Conservation (phyloP, 2,888 invertebrate species). For the Cephonodes hylas region DNA sequence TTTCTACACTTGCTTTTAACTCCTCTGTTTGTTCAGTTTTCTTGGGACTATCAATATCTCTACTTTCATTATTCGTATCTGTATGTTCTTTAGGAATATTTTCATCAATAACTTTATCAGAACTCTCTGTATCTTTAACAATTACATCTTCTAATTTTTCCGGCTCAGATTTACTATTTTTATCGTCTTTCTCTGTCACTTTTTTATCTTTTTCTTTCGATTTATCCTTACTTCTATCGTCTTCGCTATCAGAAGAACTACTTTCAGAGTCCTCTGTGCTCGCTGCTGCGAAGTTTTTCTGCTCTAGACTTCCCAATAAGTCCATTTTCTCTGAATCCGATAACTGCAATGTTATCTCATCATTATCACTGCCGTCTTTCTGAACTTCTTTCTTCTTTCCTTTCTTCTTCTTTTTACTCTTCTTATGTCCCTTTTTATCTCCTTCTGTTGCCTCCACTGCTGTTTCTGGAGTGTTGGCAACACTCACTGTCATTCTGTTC, state of each 20-base stretch:
- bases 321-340: slow-evolving; percentile 77
- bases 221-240: background rate
- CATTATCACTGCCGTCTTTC: slow-evolving; percentile 34
- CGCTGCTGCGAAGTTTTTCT: slow-evolving; percentile 52
- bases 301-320: slow-evolving; percentile 66
- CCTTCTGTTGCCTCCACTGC: slow-evolving; percentile 27
- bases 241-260: slow-evolving; percentile 29
- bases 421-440: slow-evolving; percentile 61
- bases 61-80: background rate
- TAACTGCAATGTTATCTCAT: slow-evolving; percentile 71
- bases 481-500: slow-evolving; percentile 34
- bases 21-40: slow-evolving; percentile 19
- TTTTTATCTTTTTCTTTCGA: background rate
- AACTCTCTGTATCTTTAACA: background rate
- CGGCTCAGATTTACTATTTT: background rate
- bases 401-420: slow-evolving; percentile 49
- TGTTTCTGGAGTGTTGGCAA: slow-evolving; percentile 15
- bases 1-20: slow-evolving; percentile 13
- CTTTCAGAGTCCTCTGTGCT: slow-evolving; percentile 47
- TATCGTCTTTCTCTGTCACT: slow-evolving; percentile 11
- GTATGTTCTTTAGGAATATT: background rate
- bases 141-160: background rate
- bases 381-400: slow-evolving; percentile 57
- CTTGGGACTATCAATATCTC: too few species aligned
- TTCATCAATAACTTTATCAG: too few species aligned